Base-by-base conservation (phyloP, 2,797 vertebrate genomes). In the Xiphophorus birchmanni region DNA sequence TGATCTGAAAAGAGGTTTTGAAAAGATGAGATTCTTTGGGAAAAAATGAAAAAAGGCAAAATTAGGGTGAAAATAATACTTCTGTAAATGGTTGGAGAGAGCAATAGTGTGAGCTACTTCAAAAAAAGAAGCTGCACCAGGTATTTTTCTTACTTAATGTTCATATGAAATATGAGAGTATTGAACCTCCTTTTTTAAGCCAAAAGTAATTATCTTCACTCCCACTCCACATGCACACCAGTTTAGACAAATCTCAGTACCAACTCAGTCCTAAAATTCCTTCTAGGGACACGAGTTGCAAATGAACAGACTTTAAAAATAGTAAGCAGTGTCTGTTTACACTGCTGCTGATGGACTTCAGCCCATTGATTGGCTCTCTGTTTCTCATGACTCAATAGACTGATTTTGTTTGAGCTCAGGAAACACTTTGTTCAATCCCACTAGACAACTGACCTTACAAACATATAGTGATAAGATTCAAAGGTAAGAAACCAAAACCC, bases 81-180 rank as follows among this genome's bases (percentile, higher is more conserved):
- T 12, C 17, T 65, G 63, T 65, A 65, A 65, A 65, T 65, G 35
- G 35, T 37, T 65, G 35, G 63, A 29, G 8, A 29, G 54, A 54
- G 48, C 73, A 54, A 15, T 54, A 74, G 32, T 32, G 29, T 18
- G 48, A 40, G 73, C 2, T 74, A 54, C 50, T 54, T 74, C 26
- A 37, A 26, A 74, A n/a, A 47, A 10, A 21, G 37, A n/a, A 12
- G 17, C 35, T 21, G 63, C 17, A 37, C 50, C 35, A 40, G 76
- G 11, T 69, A 9, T 71, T 67, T 42, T 69, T 78, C 63, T 78
- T 52, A 37, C 48, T 69, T 21, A 58, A 73, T 48, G 52, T 47
- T 18, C 73, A 79, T 26, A 47, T 79, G 69, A 73, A 73, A 73
- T 60, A 32, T 60, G 42, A 79, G 52, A 12, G 15, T 44, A 72